Evolutionary conservation across 2,113 vertebrate genomes (phyloP).

Genomic region (Phocoena phocoena): DNA sequence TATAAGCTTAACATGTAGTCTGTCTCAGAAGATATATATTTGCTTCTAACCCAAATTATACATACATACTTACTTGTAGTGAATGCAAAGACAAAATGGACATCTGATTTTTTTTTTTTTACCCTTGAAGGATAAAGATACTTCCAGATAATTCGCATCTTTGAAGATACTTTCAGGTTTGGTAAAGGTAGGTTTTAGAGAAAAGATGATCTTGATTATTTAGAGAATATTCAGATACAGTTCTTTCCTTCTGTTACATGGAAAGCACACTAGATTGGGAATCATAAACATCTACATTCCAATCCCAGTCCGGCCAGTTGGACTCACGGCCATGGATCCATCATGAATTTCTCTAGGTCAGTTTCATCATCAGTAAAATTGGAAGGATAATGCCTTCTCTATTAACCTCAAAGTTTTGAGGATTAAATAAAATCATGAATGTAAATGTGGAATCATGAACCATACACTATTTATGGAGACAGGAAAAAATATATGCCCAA

Average conservation of each 20-base stretch:
- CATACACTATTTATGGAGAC: background rate
- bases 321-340: background rate
- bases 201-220: background rate
- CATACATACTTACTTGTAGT: constrained; percentile 24
- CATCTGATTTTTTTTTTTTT: background rate
- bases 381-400: background rate
- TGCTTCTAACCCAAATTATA: constrained; percentile 51
- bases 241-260: background rate
- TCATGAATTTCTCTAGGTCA: background rate
- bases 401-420: background rate
- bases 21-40: background rate
- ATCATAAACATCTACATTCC: background rate
- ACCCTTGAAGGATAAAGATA: background rate
- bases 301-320: background rate
- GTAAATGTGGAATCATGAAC: background rate
- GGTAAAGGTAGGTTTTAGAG: background rate
- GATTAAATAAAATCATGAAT: background rate
- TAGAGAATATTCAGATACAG: background rate
- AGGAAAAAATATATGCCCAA: background rate
- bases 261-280: background rate
- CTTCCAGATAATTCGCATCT: background rate
- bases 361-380: background rate
- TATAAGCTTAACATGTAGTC: background rate
- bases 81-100: background rate
- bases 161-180: background rate